phyloP scores from a whole-genome alignment of 2,113 vertebrate species.

The Neofelis nebulosa region DNA sequence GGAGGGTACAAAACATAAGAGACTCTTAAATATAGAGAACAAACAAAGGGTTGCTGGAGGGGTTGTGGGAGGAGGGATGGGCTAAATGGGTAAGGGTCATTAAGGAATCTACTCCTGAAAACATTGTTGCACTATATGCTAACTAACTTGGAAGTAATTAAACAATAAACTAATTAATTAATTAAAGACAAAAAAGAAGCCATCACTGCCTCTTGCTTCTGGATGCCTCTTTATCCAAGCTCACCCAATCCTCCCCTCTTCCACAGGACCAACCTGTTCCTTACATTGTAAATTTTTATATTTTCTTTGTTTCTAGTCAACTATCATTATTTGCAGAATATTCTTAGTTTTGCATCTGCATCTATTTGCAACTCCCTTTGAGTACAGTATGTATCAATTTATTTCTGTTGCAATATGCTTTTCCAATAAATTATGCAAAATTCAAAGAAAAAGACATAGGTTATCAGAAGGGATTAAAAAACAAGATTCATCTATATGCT shows the following conservation, averaged over 20 bases:
- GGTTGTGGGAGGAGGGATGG: too few species aligned
- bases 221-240: not conserved
- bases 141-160: too few species aligned
- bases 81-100: too few species aligned
- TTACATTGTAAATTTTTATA: not conserved
- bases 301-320: not conserved
- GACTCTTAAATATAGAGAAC: too few species aligned
- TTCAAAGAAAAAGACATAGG: not conserved
- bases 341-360: not conserved
- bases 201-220: not conserved
- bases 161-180: too few species aligned
- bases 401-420: not conserved
- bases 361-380: not conserved
- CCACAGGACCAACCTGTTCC: not conserved
- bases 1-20: too few species aligned
- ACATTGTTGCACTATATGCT: too few species aligned
- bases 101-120: too few species aligned
- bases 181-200: not conserved
- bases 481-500: too few species aligned
- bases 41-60: too few species aligned
- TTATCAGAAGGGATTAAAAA: too few species aligned
- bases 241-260: not conserved
- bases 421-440: slow-evolving; percentile 45
- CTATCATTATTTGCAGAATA: not conserved
- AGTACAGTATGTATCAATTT: not conserved